Conservation (phyloP, 2,113 vertebrate species). For the Piaya cayana region DNA sequence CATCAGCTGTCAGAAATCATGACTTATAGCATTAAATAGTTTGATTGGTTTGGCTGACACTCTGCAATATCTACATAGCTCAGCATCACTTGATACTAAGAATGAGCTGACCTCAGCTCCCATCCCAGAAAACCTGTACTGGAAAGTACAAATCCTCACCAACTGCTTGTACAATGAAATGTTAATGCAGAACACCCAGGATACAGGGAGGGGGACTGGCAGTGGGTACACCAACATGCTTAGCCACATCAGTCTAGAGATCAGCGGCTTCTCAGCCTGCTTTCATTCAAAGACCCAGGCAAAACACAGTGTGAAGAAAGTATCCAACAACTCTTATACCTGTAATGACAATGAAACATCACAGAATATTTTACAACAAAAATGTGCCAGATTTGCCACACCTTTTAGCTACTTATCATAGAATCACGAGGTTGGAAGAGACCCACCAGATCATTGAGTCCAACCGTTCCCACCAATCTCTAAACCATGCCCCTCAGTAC, state of each 20-base stretch:
- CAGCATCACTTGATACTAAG: neutral
- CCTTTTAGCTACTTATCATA: neutral
- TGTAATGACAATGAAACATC: neutral
- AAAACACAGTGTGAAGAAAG: neutral
- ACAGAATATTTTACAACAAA: neutral
- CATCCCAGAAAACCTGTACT: neutral
- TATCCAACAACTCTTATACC: neutral
- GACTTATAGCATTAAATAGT: neutral
- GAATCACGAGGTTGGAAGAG: too few relatives aligned
- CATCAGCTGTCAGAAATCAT: neutral
- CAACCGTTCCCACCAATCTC: too few relatives aligned
- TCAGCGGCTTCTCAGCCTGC: neutral
- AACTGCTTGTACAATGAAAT: neutral
- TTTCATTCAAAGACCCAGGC: neutral
- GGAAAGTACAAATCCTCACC: neutral
- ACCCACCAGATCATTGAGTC: too few relatives aligned
- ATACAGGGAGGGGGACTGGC: accelerated
- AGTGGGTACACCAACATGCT: neutral
- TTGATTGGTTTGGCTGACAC: neutral
- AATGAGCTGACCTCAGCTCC: neutral
- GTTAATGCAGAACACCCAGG: neutral
- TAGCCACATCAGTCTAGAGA: neutral
- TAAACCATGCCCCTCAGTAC: too few relatives aligned
- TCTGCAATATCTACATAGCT: neutral
- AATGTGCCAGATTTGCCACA: neutral